Evolutionary conservation across 2,797 vertebrate genomes (phyloP).

Genomic region (Lagodon rhomboides): DNA sequence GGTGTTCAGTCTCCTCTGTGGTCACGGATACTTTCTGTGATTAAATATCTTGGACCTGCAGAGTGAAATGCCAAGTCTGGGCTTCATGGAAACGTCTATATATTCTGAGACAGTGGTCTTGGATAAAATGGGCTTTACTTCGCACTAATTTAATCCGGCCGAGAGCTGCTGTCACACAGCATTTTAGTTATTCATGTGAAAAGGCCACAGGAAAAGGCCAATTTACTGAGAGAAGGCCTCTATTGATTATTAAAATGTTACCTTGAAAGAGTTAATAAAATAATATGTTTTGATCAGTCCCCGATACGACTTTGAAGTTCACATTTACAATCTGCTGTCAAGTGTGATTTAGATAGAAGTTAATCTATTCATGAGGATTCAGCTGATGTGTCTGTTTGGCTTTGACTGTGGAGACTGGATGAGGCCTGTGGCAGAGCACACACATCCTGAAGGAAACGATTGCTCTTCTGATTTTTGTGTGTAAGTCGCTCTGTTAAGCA

Average conservation of each 20-base stretch:
- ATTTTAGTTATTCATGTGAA: conserved; percentile 61
- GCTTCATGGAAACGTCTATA: conserved; percentile 43
- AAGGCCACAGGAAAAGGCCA: conserved; percentile 71
- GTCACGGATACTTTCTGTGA: conserved; percentile 43
- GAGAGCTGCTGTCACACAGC: conserved; percentile 64
- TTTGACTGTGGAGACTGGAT: conserved; percentile 2
- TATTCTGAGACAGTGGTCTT: conserved; percentile 55
- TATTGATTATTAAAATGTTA: conserved; percentile 69
- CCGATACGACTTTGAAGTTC: conserved; percentile 28
- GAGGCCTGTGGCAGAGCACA: neutral
- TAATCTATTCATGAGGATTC: conserved; percentile 14
- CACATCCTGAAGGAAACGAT: neutral
- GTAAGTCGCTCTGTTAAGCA: conserved; percentile 5
- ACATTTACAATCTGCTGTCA: conserved; percentile 22
- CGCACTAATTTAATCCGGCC: conserved; percentile 67
- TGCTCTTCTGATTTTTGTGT: conserved; percentile 14
- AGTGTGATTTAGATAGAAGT: conserved; percentile 21
- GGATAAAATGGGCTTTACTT: conserved; percentile 60
- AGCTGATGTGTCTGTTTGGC: conserved; percentile 4
- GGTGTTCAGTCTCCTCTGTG: conserved; percentile 5
- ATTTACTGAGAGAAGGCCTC: conserved; percentile 50
- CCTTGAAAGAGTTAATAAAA: conserved; percentile 43
- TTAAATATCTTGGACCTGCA: conserved; percentile 43
- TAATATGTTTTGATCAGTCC: conserved; percentile 39
- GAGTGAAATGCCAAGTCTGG: conserved; percentile 65